Conservation (phyloP, 1,140 invertebrate species). For the Aphelenchoides fujianensis region DNA sequence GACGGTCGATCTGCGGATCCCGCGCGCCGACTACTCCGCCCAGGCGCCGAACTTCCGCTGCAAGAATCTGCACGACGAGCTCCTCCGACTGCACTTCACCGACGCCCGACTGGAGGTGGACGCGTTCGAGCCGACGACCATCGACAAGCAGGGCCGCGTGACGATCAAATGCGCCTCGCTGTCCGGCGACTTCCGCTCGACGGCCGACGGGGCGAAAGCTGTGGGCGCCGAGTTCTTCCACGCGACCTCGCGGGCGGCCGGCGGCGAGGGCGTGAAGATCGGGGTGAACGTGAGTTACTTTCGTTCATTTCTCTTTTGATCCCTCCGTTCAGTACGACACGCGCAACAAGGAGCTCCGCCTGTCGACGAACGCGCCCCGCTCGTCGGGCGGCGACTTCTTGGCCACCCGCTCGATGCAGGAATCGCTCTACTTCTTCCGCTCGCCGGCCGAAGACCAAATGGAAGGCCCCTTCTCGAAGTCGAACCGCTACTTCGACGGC, state of each 20-base stretch:
- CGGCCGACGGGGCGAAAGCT: neutral
- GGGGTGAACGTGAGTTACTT: neutral
- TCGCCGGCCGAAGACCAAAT: slow-evolving; percentile 17
- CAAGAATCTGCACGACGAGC: slow-evolving; percentile 33
- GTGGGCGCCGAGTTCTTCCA: slow-evolving; percentile 1
- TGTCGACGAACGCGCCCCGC: neutral
- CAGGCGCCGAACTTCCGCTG: neutral
- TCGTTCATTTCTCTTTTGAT: slow-evolving; percentile 9
- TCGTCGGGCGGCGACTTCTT: neutral
- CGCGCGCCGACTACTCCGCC: slow-evolving; percentile 30
- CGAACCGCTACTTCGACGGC: slow-evolving; percentile 29
- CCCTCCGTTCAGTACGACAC: slow-evolving; percentile 32
- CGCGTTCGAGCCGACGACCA: slow-evolving; percentile 30
- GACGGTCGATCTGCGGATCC: slow-evolving; percentile 40
- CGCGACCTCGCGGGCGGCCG: neutral
- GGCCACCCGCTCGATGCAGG: slow-evolving; percentile 22
- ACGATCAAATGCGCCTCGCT: slow-evolving; percentile 33
- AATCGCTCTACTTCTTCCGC: slow-evolving; percentile 38
- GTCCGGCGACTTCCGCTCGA: slow-evolving; percentile 18
- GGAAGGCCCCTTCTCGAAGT: slow-evolving; percentile 41
- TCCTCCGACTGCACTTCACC: slow-evolving; percentile 25
- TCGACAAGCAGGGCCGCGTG: slow-evolving; percentile 23
- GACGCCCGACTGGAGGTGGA: slow-evolving; percentile 37
- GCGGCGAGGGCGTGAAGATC: neutral
- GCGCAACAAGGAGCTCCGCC: slow-evolving; percentile 34